Evolutionary conservation across 2,113 vertebrate species (phyloP).

Genomic region (Natator depressus): DNA sequence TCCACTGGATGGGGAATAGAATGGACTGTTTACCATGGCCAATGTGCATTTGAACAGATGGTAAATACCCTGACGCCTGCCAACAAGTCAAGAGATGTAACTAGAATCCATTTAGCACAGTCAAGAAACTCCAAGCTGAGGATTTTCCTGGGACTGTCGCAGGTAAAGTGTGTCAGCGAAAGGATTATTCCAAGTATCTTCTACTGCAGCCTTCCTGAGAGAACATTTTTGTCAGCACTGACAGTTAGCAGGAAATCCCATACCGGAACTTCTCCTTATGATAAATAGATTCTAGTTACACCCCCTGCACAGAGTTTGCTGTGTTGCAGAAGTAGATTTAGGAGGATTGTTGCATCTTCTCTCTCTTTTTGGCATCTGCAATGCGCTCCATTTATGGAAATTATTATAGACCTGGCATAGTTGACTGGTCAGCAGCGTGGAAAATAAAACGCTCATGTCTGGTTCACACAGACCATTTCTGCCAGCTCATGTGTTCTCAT

Average conservation of each 20-base stretch:
- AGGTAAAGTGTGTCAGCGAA: constrained; percentile 58
- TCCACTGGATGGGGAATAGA: constrained; percentile 44
- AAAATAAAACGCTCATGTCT: constrained; percentile 17
- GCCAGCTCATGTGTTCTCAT: constrained; percentile 33
- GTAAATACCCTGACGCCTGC: constrained; percentile 66
- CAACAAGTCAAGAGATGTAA: constrained; percentile 71
- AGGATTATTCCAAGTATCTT: constrained; percentile 55
- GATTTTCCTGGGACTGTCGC: constrained; percentile 62
- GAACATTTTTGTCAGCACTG: not conserved
- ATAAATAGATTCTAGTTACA: constrained; percentile 15
- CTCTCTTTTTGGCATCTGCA: constrained; percentile 13
- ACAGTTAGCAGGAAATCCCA: constrained; percentile 20
- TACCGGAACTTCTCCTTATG: not conserved
- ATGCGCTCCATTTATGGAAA: not conserved
- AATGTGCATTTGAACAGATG: constrained; percentile 70
- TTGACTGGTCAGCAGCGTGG: constrained; percentile 33
- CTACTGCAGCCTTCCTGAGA: constrained; percentile 37
- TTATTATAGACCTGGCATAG: constrained; percentile 44
- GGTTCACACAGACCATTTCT: constrained; percentile 23
- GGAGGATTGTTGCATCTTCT: constrained; percentile 11
- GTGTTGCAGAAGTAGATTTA: not conserved
- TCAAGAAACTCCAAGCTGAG: not conserved
- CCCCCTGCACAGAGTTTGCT: not conserved
- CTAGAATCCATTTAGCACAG: constrained; percentile 63
- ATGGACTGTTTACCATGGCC: constrained; percentile 49